These are phyloP conservation scores for Mastacembelus armatus DNA, from an alignment of 2,797 vertebrate species.

Conservation along the genomic window DNA sequence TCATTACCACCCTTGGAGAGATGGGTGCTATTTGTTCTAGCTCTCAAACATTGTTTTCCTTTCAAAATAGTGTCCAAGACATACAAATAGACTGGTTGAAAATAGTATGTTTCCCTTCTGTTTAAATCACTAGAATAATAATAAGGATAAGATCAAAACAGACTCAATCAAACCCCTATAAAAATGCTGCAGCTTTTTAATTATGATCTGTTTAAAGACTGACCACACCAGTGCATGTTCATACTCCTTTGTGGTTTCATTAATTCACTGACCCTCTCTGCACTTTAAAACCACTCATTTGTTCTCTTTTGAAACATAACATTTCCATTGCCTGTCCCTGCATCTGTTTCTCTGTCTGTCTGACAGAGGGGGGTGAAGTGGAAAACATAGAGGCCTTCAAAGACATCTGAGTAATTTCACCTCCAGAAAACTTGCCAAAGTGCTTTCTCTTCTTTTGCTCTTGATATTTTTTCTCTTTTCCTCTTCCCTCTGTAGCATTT, in stretches of 20 bases:
- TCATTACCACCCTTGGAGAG: constrained; percentile 1
- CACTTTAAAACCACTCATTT: constrained; percentile 46
- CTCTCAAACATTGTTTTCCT: constrained; percentile 15
- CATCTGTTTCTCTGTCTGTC: constrained; percentile 58
- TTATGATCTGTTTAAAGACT: not conserved
- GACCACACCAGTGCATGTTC: not conserved
- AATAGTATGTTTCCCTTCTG: constrained; percentile 24
- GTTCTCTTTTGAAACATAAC: constrained; percentile 53
- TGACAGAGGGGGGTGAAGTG: constrained; percentile 37
- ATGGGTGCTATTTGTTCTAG: constrained; percentile 10
- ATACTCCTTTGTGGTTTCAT: constrained; percentile 15
- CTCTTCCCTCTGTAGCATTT: constrained; percentile 23
- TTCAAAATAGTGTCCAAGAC: not conserved
- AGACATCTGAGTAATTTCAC: constrained; percentile 59
- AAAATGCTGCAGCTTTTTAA: constrained; percentile 1
- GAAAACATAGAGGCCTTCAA: constrained; percentile 59
- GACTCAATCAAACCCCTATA: not conserved
- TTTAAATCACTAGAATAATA: constrained; percentile 12
- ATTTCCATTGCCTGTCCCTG: constrained; percentile 50
- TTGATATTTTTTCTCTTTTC: not conserved
- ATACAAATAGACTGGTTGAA: constrained; percentile 14
- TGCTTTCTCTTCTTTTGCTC: constrained; percentile 32
- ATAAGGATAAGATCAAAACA: not conserved
- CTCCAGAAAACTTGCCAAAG: constrained; percentile 45
- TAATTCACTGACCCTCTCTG: constrained; percentile 26